Evolutionary conservation across 1,140 invertebrate species (phyloP).

Genomic region (Diachasma alloeum): DNA sequence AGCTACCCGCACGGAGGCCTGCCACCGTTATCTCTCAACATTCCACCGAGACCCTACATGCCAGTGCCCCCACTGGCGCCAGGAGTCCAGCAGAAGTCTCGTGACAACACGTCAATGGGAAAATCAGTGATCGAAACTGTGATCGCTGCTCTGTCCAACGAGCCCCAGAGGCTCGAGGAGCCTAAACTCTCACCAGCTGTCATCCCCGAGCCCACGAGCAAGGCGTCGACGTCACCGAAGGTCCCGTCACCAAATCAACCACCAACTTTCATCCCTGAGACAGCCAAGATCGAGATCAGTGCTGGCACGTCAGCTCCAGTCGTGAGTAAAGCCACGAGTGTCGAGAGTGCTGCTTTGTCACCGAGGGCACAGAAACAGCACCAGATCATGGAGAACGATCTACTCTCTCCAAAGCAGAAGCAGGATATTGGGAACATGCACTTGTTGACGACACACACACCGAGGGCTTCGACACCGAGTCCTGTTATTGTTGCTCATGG

Average conservation of each 20-base stretch:
- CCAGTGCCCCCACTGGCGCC: conserved; percentile 50
- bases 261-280: conserved; percentile 61
- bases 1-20: conserved; percentile 58
- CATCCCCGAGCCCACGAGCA: conserved; percentile 55
- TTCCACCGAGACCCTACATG: conserved; percentile 59
- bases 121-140: conserved; percentile 61
- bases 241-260: conserved; percentile 62
- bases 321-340: conserved; percentile 43
- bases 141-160: conserved; percentile 51
- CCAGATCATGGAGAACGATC: conserved; percentile 36
- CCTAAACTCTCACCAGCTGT: conserved; percentile 57
- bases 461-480: conserved; percentile 61
- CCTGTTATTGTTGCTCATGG: conserved; percentile 65
- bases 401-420: conserved; percentile 53
- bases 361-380: conserved; percentile 45
- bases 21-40: conserved; percentile 57
- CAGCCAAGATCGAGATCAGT: conserved; percentile 59
- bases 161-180: conserved; percentile 50
- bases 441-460: conserved; percentile 53
- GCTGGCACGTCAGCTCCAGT: conserved; percentile 51
- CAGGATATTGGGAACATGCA: conserved; percentile 50
- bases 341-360: conserved; percentile 42
- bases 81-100: conserved; percentile 42
- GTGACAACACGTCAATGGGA: conserved; percentile 35
- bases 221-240: conserved; percentile 60